These are phyloP conservation scores for Smutsia gigantea DNA, from an alignment of 2,797 vertebrate species.

Conservation along the genomic window DNA sequence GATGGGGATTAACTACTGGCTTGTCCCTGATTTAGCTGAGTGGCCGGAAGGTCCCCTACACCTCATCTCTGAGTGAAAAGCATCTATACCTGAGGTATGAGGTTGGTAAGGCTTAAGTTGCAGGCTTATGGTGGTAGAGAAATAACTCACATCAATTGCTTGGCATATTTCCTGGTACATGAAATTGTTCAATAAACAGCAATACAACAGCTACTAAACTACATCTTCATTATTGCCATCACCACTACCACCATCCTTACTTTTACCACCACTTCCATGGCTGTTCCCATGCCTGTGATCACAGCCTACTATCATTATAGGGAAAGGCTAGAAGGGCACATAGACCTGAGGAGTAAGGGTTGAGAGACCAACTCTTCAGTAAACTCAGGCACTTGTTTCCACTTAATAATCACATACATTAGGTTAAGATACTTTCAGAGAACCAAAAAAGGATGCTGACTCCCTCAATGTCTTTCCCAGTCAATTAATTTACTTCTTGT, in stretches of 20 bases:
- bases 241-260: background rate
- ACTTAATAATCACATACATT: background rate
- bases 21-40: background rate
- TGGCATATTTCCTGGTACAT: background rate
- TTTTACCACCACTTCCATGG: background rate
- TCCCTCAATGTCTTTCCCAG: background rate
- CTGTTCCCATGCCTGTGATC: no score
- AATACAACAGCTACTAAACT: background rate
- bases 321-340: background rate
- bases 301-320: background rate
- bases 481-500: conserved; percentile 5
- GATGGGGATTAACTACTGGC: background rate
- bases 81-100: background rate
- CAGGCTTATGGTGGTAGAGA: background rate
- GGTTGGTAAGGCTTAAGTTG: background rate
- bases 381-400: background rate
- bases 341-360: background rate
- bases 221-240: background rate
- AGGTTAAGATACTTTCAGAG: background rate
- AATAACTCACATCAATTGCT: background rate
- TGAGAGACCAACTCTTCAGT: background rate
- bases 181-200: background rate
- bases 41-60: background rate
- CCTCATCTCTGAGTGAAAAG: background rate
- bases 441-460: background rate